phyloP scores from a whole-genome alignment of 2,797 vertebrate genomes.

The Darevskia nairensis region DNA sequence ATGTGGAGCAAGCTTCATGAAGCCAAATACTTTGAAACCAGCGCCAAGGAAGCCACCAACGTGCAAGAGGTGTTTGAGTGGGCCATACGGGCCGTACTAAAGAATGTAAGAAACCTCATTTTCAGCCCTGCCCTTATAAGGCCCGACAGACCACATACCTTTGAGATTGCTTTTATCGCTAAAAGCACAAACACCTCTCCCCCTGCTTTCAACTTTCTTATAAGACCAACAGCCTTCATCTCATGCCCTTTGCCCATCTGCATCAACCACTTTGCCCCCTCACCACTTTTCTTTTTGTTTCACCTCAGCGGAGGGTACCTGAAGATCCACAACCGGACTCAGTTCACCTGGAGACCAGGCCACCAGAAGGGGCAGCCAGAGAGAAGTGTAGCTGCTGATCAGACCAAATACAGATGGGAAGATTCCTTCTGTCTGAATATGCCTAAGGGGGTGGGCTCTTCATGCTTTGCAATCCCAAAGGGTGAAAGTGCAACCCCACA shows the following conservation, averaged over 20 bases:
- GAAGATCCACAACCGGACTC: slow-evolving; percentile 14
- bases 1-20: slow-evolving; percentile 44
- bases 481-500: not conserved
- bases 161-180: not conserved
- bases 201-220: not conserved
- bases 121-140: not conserved
- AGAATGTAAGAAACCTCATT: slow-evolving; percentile 21
- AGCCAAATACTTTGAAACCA: slow-evolving; percentile 49
- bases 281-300: not conserved
- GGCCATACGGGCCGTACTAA: slow-evolving; percentile 8
- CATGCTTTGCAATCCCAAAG: not conserved
- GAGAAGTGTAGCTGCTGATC: slow-evolving; percentile 29
- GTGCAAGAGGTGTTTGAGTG: slow-evolving; percentile 47
- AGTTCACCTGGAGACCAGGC: slow-evolving; percentile 28
- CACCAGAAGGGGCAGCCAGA: not conserved
- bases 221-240: not conserved
- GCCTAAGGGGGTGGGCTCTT: too few species aligned
- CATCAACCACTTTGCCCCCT: not conserved
- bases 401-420: not conserved
- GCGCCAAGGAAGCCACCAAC: slow-evolving; percentile 36
- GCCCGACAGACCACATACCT: not conserved
- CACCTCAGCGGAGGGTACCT: slow-evolving; percentile 28
- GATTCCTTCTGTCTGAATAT: not conserved
- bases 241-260: too few species aligned
- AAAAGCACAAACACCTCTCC: not conserved